Percentiles rank a stretch among this genome's conserved stretches.
phyloP scores from a whole-genome alignment of 2,797 vertebrate genomes.

The Echeneis naucrates region DNA sequence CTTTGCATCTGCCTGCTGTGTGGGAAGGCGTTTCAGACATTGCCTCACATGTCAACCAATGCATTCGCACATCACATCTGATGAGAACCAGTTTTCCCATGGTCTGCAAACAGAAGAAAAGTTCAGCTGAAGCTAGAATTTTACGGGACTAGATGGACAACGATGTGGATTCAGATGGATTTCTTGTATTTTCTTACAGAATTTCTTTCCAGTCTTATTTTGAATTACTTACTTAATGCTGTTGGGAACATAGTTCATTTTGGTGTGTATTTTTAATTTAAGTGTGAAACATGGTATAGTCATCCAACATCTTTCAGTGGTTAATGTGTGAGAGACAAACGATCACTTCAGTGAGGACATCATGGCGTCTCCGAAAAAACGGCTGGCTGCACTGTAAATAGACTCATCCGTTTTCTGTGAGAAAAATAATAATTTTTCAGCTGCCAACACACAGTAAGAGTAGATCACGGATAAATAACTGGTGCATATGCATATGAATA shows the following conservation, averaged over 20 bases:
- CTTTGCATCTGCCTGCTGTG: slow-evolving; percentile 54
- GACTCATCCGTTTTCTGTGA: background rate
- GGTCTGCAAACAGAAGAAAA: too few species aligned
- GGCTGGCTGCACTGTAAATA: background rate
- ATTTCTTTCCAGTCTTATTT: background rate
- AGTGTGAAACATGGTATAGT: slow-evolving; percentile 50
- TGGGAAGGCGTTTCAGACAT: slow-evolving; percentile 61
- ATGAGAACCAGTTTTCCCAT: background rate
- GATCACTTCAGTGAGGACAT: slow-evolving; percentile 20
- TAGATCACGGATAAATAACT: background rate
- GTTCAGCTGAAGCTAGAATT: slow-evolving; percentile 10
- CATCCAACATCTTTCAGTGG: slow-evolving; percentile 67
- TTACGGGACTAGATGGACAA: background rate
- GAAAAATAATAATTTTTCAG: background rate
- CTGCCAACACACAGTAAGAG: background rate
- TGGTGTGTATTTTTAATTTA: slow-evolving; percentile 6
- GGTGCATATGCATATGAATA: background rate
- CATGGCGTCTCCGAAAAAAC: background rate
- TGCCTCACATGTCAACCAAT: slow-evolving; percentile 45
- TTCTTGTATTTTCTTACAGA: background rate
- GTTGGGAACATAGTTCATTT: background rate
- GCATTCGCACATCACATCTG: slow-evolving; percentile 4
- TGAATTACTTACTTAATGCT: background rate
- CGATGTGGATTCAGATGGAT: too few species aligned
- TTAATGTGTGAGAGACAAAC: slow-evolving; percentile 41